Conservation (phyloP, 2,888 invertebrate genomes). For the Agrilus mali region DNA sequence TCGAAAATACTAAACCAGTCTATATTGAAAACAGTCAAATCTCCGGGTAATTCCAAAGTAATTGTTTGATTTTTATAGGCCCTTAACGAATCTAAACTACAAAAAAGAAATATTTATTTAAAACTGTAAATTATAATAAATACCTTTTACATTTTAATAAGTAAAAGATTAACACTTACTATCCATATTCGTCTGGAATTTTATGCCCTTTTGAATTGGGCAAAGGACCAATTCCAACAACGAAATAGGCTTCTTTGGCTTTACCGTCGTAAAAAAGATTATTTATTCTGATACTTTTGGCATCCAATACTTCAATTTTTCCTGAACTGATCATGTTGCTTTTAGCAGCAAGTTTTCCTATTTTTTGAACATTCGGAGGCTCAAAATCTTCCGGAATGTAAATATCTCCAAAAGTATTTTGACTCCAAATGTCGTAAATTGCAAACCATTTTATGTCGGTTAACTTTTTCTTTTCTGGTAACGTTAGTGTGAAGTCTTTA, state of each 20-base stretch:
- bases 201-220: conserved; percentile 69
- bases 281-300: conserved; percentile 64
- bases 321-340: conserved; percentile 57
- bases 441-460: conserved; percentile 83
- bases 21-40: conserved; percentile 65
- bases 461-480: conserved; percentile 78
- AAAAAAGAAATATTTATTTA: not conserved
- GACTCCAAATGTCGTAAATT: conserved; percentile 73
- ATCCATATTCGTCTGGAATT: conserved; percentile 85
- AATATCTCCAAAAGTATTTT: conserved; percentile 83
- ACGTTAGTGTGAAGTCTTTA: conserved; percentile 64
- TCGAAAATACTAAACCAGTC: conserved; percentile 79
- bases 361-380: conserved; percentile 59
- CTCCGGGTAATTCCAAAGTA: conserved; percentile 65
- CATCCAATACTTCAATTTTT: conserved; percentile 63
- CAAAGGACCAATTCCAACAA: conserved; percentile 80
- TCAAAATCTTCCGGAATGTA: conserved; percentile 84
- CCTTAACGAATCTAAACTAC: conserved; percentile 66
- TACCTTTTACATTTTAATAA: too few relatives aligned
- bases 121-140: not conserved
- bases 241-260: conserved; percentile 69
- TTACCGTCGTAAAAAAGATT: conserved; percentile 67
- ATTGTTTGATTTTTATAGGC: conserved; percentile 62
- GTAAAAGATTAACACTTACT: conserved; percentile 73
- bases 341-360: conserved; percentile 40